Conservation (phyloP, 1,140 invertebrate genomes). For the Orchestia grillus region DNA sequence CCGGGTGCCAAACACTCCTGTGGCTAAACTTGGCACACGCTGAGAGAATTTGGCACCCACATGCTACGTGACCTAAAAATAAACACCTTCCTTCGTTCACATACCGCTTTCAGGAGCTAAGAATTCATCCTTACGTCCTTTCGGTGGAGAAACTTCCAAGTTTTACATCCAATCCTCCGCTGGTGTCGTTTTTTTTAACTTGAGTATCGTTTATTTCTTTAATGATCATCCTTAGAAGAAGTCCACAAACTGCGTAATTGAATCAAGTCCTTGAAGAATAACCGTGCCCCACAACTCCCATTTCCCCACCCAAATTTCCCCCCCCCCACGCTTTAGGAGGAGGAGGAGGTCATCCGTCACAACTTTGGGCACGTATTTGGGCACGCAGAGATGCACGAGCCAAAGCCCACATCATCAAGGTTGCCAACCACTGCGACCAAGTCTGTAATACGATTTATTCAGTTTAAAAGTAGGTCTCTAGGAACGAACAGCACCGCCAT, state of each 20-base stretch:
- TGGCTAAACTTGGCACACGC: conserved; percentile 35
- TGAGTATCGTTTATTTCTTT: neutral
- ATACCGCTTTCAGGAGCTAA: neutral
- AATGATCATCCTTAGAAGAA: neutral
- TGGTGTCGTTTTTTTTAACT: neutral
- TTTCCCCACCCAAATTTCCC: no score
- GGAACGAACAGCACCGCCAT: neutral
- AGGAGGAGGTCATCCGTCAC: conserved; percentile 6
- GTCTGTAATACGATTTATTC: neutral
- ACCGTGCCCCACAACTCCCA: neutral
- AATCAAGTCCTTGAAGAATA: neutral
- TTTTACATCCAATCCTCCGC: neutral
- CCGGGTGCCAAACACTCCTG: neutral
- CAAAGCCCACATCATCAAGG: neutral
- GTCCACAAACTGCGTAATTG: neutral
- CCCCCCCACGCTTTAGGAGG: neutral
- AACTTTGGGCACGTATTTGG: conserved; percentile 1
- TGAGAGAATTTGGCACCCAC: conserved; percentile 16
- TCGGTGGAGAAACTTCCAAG: neutral
- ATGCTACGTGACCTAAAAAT: neutral
- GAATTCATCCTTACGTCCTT: neutral
- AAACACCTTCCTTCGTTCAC: neutral
- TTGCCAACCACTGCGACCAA: neutral
- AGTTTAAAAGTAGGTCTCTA: neutral
- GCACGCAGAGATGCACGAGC: neutral